Evolutionary conservation across 1,140 invertebrate species (phyloP), one percentile per base, ranked within the genome.

Genomic region (Leptinotarsa undecemlineata): DNA sequence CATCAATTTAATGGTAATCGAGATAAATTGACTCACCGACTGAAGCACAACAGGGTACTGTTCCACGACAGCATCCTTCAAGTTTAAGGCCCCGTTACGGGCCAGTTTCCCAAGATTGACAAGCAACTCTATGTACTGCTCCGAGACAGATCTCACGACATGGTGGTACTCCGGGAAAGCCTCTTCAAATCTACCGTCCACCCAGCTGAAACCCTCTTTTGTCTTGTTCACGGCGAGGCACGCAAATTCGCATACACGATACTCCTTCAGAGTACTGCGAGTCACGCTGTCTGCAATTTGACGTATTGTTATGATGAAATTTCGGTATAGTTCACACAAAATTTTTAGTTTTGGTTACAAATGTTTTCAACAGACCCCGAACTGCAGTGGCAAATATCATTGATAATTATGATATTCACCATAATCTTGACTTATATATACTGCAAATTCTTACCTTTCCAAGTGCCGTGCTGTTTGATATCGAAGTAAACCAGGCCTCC

Each of bases 121-220:
- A 1, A 87, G 81, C 19, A 93, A 86, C 83, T 90, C 87, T 3
- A 87, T 79, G 79, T 92, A 93, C 1, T 91, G 90, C 77, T 87
- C 86, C 20, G 86, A 85, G 33, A 87, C 81, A 61, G 89, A 87
- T n/a, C 85, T 80, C n/a, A 87, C 85, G 61, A 85, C 83, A 66
- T 87, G 86, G 64, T 90, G 90, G 80, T 92, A 91, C 19, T 90
- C 85, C 1, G 92, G 92, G n/a, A 89, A 89, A 80, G 88, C 90
- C 20, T 89, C 86, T 79, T 93, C 89, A 61, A 91, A 64, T 64
- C 74, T 74, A 4, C 64, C 20, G 69, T 79, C 74, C 15, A 76
- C 48, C 71, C 88, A 86, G 2, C 88, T 87, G 2, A 87, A 88
- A 42, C 89, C 88, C 0, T 87, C 83, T 77, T 90, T 85, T 1